phyloP scores from a whole-genome alignment of 2,888 invertebrate species.

The Dryadula phaetusa region DNA sequence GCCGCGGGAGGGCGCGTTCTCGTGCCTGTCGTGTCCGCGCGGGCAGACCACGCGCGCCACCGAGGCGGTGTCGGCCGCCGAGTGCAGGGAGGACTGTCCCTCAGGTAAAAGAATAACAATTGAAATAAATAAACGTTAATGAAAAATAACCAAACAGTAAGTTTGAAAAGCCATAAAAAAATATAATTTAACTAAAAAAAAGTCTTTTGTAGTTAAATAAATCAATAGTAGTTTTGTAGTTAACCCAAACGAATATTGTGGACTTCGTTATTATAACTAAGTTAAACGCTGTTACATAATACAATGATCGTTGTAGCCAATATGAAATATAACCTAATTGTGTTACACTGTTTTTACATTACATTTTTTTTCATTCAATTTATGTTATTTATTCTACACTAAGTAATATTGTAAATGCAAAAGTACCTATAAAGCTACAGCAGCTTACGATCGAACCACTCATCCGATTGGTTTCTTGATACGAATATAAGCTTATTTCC shows the following conservation, averaged over 20 bases:
- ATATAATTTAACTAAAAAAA: too few species aligned
- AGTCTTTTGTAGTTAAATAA: too few species aligned
- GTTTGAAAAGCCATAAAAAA: too few species aligned
- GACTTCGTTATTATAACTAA: neutral
- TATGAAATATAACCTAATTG: neutral
- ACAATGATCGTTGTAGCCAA: neutral
- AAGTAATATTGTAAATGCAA: constrained; percentile 16
- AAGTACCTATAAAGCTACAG: neutral
- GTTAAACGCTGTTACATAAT: constrained; percentile 1
- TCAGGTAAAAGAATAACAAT: too few species aligned
- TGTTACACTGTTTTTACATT: neutral
- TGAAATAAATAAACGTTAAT: too few species aligned
- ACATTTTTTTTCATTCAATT: neutral
- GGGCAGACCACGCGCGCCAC: constrained; percentile 96
- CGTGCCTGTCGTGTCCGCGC: constrained; percentile 93
- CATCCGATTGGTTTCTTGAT: constrained; percentile 14
- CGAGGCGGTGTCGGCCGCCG: constrained; percentile 93
- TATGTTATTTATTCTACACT: neutral
- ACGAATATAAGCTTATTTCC: neutral
- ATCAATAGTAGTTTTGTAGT: too few species aligned
- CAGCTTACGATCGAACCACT: constrained; percentile 13
- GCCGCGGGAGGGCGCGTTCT: constrained; percentile 94
- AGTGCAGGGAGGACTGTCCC: constrained; percentile 95
- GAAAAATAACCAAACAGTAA: too few species aligned
- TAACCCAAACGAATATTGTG: too few species aligned